Evolutionary conservation across 1,140 invertebrate species (phyloP), one percentile per base, ranked within the genome.

Genomic region (Camponotus floridanus): DNA sequence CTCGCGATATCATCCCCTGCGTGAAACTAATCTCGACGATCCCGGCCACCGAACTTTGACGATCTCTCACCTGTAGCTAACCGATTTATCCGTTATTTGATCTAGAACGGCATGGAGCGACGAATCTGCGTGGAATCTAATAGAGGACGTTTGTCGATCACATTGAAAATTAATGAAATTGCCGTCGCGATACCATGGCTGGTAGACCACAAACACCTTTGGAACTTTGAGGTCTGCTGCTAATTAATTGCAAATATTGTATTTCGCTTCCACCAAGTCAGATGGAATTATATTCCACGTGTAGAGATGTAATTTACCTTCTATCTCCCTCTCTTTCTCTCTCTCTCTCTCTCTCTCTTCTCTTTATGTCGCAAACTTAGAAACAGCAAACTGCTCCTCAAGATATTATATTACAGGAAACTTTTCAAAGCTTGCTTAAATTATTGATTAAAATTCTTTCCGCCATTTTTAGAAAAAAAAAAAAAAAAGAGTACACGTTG

Each of bases 201-300:
- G 31, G 31, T n/a, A 36, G 11, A 80, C 26, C 64, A 18, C 15
- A 80, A 68, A 57, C 45, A 45, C 33, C 8, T 39, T 70, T 11
- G n/a, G 31, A 55, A 55, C 39, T 55, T 39, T 51, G 65, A 39
- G 45, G 5, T 18, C n/a, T 7, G 76, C 45, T 57, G 45, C 68
- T 80, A 80, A 80, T 80, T 80, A 80, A 70, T 68, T 55, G 45
- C 45, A 80, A 80, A 80, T 80, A 80, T 80, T 55, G 33, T 70
- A 65, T 55, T 80, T 33, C 21, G 62, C 73, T 31, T 36, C 61
- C 61, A 15, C 13, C 13, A 26, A 51, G 73, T 61, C 73, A 13
- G 26, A 8, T 39, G 48, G 15, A 18, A 21, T 31, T 36, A 31
- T 51, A n/a, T 26, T 7, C 36, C 18, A 3, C 65, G 61, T 78